Conservation (phyloP, 2,797 vertebrate species). For the Danio tinwini region DNA sequence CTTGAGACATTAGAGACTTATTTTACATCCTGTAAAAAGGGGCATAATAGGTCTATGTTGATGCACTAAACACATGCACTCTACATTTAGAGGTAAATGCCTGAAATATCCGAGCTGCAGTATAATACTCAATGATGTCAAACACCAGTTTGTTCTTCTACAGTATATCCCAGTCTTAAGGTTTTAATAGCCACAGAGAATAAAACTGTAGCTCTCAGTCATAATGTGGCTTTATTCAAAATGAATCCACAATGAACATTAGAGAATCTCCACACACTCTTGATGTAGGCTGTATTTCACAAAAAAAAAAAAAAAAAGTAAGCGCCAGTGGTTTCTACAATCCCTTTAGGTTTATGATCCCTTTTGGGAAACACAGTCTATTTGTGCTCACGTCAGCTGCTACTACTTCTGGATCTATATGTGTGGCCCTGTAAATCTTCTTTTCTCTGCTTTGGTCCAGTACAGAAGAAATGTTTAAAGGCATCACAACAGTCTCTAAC, state of each 20-base stretch:
- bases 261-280: neutral
- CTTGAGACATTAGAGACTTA: too few species aligned
- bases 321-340: neutral
- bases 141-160: too few species aligned
- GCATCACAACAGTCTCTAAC: constrained; percentile 14
- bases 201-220: neutral
- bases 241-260: constrained; percentile 9
- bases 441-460: neutral
- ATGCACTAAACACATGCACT: too few species aligned
- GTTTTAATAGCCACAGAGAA: constrained; percentile 20
- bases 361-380: constrained; percentile 6
- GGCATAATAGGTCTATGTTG: too few species aligned
- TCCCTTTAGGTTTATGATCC: neutral
- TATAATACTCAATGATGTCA: too few species aligned
- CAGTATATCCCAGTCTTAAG: neutral
- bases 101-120: too few species aligned
- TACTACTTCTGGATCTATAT: neutral
- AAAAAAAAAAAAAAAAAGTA: neutral
- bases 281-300: neutral
- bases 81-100: too few species aligned
- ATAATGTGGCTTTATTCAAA: constrained; percentile 9
- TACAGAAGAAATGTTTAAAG: constrained; percentile 14
- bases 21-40: too few species aligned
- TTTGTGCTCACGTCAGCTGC: neutral
- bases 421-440: neutral